phyloP scores from a whole-genome alignment of 2,113 vertebrate genomes.

The Chaenocephalus aceratus region DNA sequence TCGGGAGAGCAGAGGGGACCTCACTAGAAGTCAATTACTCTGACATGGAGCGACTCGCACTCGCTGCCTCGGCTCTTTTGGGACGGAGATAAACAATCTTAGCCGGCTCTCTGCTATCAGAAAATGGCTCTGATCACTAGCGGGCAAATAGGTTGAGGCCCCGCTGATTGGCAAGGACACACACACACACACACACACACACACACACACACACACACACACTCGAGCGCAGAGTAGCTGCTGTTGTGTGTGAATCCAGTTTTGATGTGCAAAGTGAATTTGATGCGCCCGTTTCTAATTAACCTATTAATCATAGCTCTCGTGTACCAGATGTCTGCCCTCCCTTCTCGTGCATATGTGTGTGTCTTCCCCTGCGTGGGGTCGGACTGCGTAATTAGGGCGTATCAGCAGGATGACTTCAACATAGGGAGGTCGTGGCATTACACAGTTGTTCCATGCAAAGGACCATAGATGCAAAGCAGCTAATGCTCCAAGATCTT shows the following conservation, averaged over 20 bases:
- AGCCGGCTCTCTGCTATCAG: conserved; percentile 43
- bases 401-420: conserved; percentile 54
- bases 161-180: conserved; percentile 29
- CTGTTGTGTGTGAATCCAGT: conserved; percentile 57
- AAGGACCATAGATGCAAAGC: not conserved
- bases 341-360: conserved; percentile 24
- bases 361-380: conserved; percentile 49
- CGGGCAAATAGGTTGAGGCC: conserved; percentile 38
- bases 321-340: conserved; percentile 77
- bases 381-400: conserved; percentile 63
- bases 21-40: conserved; percentile 62
- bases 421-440: conserved; percentile 50
- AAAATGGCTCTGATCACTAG: conserved; percentile 58
- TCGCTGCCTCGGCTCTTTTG: conserved; percentile 50
- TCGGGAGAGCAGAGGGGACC: conserved; percentile 25
- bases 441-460: conserved; percentile 39
- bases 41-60: conserved; percentile 30
- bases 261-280: conserved; percentile 71
- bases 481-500: not conserved
- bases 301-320: conserved; percentile 79
- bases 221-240: conserved; percentile 18
- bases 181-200: conserved; percentile 13
- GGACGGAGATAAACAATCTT: conserved; percentile 64
- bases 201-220: conserved; percentile 39
- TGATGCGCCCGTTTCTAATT: conserved; percentile 75